phyloP scores from a whole-genome alignment of 2,113 vertebrate genomes.

The Bostrychus sinensis region DNA sequence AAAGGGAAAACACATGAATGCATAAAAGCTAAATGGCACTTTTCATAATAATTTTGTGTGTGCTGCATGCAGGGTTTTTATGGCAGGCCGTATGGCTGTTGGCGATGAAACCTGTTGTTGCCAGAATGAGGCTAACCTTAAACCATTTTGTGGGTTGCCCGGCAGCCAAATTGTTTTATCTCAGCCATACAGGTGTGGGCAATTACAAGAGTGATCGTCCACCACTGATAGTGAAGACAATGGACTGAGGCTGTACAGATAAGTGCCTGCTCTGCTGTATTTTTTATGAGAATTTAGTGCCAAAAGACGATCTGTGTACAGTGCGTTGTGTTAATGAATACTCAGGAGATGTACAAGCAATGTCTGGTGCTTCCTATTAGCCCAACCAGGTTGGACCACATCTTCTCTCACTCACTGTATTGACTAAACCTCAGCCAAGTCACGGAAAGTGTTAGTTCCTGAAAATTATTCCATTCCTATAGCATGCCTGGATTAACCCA shows the following conservation, averaged over 20 bases:
- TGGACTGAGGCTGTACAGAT: not conserved
- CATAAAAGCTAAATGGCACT: slow-evolving; percentile 9
- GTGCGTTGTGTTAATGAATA: not conserved
- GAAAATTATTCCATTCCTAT: slow-evolving; percentile 1
- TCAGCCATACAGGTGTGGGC: not conserved
- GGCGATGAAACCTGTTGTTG: not conserved
- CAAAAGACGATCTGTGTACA: not conserved
- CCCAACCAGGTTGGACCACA: not conserved
- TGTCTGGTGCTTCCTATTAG: not conserved
- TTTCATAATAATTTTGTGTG: slow-evolving; percentile 21
- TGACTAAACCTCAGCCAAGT: not conserved
- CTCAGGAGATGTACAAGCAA: not conserved
- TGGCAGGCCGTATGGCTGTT: slow-evolving; percentile 10
- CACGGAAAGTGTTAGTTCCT: slow-evolving; percentile 1
- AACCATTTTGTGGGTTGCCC: not conserved
- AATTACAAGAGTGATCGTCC: slow-evolving; percentile 5
- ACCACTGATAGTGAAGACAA: slow-evolving; percentile 3
- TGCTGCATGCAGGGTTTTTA: slow-evolving; percentile 5
- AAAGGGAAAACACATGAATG: slow-evolving; percentile 1
- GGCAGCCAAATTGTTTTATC: slow-evolving; percentile 13
- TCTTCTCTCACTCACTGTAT: not conserved
- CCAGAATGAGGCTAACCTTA: not conserved
- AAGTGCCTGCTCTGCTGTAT: not conserved
- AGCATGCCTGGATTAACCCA: slow-evolving; percentile 5
- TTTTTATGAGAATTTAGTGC: not conserved